Conservation (phyloP, 2,888 invertebrate species). For the Clunio marinus region DNA sequence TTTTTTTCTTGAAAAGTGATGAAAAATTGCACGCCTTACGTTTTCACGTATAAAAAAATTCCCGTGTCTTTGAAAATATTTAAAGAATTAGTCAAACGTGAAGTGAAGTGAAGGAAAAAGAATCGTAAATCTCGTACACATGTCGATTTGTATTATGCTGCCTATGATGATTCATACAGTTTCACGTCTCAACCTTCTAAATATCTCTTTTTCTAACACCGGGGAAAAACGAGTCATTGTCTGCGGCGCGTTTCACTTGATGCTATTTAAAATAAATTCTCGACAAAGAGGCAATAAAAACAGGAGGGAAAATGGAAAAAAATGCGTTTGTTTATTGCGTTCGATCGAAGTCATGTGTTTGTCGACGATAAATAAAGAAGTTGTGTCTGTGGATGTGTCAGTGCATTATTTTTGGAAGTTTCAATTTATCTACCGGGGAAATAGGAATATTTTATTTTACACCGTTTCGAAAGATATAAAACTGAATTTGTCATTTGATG, state of each 20-base stretch:
- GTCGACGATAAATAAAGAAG: constrained; percentile 9
- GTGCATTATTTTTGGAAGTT: constrained; percentile 21
- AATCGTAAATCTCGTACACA: background rate
- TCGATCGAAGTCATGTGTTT: constrained; percentile 25
- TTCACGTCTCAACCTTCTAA: background rate
- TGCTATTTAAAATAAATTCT: background rate
- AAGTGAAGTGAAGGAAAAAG: too few species aligned
- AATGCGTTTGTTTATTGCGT: constrained; percentile 38
- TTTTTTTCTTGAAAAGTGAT: too few species aligned
- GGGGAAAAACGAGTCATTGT: constrained; percentile 12
- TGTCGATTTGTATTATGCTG: background rate
- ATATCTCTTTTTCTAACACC: background rate
- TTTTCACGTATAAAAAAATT: too few species aligned
- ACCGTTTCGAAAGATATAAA: too few species aligned
- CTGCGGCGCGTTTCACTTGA: background rate
- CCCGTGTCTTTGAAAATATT: background rate
- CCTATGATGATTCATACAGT: constrained; percentile 12
- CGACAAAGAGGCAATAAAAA: background rate
- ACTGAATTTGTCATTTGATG: too few species aligned
- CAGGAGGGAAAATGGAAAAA: background rate
- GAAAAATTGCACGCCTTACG: too few species aligned
- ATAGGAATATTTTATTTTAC: too few species aligned
- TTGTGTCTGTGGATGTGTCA: background rate
- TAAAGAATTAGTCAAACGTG: background rate
- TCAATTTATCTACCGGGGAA: background rate